These are phyloP conservation scores for Laterallus jamaicensis DNA, from an alignment of 2,113 vertebrate genomes.

Conservation along the genomic window DNA sequence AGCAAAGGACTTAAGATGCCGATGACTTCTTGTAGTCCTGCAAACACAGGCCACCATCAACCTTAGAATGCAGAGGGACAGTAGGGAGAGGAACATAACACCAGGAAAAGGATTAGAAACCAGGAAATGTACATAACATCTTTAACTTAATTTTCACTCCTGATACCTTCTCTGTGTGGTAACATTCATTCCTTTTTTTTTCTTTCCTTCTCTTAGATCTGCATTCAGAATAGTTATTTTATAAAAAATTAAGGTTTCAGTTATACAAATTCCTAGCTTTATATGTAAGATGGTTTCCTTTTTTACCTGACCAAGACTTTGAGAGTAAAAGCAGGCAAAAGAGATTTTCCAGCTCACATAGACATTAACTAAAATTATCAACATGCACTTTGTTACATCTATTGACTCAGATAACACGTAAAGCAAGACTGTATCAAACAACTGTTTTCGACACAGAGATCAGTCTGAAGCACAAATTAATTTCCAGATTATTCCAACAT, in stretches of 20 bases:
- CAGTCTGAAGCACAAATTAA: not conserved
- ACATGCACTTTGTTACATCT: fast-evolving
- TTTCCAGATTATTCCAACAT: not conserved
- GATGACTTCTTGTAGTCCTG: fast-evolving
- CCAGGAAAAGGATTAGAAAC: not conserved
- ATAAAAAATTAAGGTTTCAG: not conserved
- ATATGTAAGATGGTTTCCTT: not conserved
- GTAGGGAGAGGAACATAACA: not conserved
- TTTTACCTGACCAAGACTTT: not conserved
- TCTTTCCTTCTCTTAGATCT: not conserved
- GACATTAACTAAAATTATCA: not conserved
- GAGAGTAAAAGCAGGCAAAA: not conserved
- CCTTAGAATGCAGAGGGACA: not conserved
- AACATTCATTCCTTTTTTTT: not conserved
- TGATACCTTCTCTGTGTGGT: not conserved
- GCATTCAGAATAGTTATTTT: not conserved
- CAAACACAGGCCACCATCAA: not conserved
- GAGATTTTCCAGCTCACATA: not conserved
- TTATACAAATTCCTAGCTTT: not conserved
- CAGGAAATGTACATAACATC: not conserved
- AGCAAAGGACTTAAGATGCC: not conserved
- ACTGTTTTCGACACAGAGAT: not conserved
- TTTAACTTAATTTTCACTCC: not conserved
- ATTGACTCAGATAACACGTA: not conserved
- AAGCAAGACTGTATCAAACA: not conserved